A percentile compares a stretch with the other conserved stretches of the same genome.
Conservation (phyloP, 2,113 vertebrate genomes). For the Pandion haliaetus region DNA sequence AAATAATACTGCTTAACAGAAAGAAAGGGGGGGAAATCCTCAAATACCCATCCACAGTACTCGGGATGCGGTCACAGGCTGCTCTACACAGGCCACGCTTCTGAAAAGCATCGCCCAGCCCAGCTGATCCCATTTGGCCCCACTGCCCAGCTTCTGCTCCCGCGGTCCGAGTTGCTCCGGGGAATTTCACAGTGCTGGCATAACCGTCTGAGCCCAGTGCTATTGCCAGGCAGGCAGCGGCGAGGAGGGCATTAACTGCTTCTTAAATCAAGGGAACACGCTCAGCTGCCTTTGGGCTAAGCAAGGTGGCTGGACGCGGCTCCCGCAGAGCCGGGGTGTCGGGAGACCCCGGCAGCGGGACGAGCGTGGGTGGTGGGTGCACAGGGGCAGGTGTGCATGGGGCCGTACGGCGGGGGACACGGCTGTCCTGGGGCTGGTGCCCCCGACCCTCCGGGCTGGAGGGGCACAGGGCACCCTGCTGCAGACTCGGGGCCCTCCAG, state of each 20-base stretch:
- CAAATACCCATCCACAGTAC: accelerated
- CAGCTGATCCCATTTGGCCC: background rate
- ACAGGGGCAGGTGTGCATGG: background rate
- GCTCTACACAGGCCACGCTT: accelerated
- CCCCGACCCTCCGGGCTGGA: background rate
- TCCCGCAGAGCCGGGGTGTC: background rate
- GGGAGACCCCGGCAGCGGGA: background rate
- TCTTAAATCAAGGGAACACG: background rate
- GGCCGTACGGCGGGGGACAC: background rate
- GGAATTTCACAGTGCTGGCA: too few relatives aligned
- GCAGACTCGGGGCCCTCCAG: background rate
- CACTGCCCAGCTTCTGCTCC: background rate
- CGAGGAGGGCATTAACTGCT: background rate
- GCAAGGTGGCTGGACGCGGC: background rate
- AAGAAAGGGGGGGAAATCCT: background rate
- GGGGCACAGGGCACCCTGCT: background rate
- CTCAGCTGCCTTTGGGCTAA: background rate
- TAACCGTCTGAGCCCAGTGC: background rate
- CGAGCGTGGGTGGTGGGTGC: background rate
- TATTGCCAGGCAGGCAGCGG: background rate
- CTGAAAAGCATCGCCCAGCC: background rate
- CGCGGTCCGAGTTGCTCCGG: background rate
- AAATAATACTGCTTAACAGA: background rate
- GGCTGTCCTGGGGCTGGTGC: background rate
- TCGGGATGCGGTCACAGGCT: accelerated